These are phyloP conservation scores for Musca vetustissima DNA, from an alignment of 1,140 invertebrate genomes.

Conservation along the genomic window DNA sequence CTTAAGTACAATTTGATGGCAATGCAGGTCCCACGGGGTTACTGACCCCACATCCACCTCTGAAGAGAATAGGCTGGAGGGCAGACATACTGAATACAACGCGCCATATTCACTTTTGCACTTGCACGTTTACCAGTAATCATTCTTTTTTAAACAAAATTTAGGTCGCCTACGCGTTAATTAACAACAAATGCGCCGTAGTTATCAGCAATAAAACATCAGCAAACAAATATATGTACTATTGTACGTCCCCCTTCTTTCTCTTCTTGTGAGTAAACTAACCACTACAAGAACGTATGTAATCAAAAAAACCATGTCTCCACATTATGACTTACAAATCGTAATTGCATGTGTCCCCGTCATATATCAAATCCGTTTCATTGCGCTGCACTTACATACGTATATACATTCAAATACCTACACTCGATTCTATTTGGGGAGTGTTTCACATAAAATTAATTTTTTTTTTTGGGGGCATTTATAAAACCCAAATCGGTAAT, in stretches of 20 bases:
- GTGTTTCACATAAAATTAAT: no score
- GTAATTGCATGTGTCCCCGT: slow-evolving; percentile 7
- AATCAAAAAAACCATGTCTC: not conserved
- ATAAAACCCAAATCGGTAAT: no score
- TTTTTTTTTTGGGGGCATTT: no score
- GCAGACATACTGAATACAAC: no score
- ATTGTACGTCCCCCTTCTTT: no score
- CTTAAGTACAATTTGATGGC: slow-evolving; percentile 16
- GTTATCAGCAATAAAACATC: slow-evolving; percentile 19
- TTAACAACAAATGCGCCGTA: slow-evolving; percentile 17
- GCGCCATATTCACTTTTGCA: no score
- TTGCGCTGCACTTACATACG: no score
- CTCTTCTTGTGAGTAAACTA: no score
- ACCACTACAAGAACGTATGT: not conserved
- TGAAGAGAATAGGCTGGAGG: no score
- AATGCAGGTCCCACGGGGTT: not conserved
- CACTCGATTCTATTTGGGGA: no score
- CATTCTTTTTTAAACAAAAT: slow-evolving; percentile 3
- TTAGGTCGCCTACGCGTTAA: slow-evolving; percentile 23
- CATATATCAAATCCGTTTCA: slow-evolving; percentile 1
- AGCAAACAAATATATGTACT: not conserved
- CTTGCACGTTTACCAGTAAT: no score
- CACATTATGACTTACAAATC: not conserved
- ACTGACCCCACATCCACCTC: not conserved
- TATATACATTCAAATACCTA: no score